These are phyloP conservation scores for Sinocyclocheilus grahami DNA, from an alignment of 2,113 vertebrate species.

Conservation along the genomic window DNA sequence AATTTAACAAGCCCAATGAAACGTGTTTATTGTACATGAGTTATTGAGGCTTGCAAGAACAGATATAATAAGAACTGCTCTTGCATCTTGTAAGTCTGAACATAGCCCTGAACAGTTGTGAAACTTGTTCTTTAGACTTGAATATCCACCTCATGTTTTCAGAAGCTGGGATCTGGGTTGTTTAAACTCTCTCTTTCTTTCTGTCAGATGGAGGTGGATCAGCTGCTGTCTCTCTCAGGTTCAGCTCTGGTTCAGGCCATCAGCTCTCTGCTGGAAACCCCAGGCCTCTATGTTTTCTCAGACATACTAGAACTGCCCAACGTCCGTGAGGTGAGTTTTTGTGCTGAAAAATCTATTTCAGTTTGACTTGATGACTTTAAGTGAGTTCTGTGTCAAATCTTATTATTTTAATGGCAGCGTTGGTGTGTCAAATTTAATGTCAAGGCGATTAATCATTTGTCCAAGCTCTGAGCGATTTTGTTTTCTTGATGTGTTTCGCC, in stretches of 20 bases:
- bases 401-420: background rate
- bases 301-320: conserved; percentile 81
- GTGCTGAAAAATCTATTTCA: background rate
- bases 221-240: conserved; percentile 80
- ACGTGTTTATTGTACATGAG: background rate
- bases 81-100: background rate
- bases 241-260: conserved; percentile 76
- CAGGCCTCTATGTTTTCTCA: conserved; percentile 81
- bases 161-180: background rate
- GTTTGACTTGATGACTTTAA: background rate
- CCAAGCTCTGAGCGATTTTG: background rate
- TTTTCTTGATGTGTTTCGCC: background rate
- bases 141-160: background rate
- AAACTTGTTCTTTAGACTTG: conserved; percentile 24
- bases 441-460: background rate
- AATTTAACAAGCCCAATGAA: background rate
- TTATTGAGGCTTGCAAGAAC: background rate
- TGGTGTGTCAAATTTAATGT: background rate
- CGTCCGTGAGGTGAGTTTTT: conserved; percentile 71
- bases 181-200: conserved; percentile 43
- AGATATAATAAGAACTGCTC: conserved; percentile 7
- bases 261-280: conserved; percentile 80
- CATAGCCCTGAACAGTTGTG: conserved; percentile 33
- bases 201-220: conserved; percentile 81
- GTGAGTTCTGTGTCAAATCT: background rate